A percentile compares a stretch with the other conserved stretches of the same genome.
These are phyloP conservation scores for Nyctibius bracteatus DNA, from an alignment of 2,113 vertebrate genomes.

Conservation along the genomic window DNA sequence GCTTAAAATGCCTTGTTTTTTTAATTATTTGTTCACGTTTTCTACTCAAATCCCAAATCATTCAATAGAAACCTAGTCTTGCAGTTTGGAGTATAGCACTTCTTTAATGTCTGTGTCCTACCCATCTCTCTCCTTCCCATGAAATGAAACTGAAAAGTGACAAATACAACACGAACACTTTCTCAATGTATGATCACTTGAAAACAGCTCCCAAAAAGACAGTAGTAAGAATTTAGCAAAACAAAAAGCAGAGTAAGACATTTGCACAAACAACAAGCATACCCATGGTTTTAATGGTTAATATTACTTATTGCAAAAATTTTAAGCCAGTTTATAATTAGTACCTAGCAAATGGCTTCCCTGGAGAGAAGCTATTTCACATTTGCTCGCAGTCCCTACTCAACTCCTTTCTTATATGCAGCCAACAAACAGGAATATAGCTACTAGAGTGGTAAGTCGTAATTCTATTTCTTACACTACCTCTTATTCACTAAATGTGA, in stretches of 20 bases:
- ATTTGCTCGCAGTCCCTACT: neutral
- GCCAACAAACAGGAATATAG: neutral
- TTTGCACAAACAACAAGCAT: neutral
- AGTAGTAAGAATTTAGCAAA: neutral
- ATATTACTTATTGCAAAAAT: neutral
- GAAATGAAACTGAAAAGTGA: neutral
- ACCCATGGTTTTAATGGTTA: neutral
- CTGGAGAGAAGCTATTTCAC: neutral
- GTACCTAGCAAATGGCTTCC: neutral
- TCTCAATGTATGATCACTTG: rapidly evolving
- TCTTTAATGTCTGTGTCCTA: neutral
- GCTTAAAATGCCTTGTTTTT: neutral
- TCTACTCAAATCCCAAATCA: neutral
- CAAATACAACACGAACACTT: neutral
- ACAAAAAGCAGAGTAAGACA: neutral
- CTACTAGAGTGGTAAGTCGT: neutral
- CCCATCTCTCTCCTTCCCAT: neutral
- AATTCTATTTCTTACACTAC: neutral
- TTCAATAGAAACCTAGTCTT: neutral
- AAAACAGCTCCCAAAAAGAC: neutral
- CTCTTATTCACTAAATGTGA: neutral
- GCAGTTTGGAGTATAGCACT: neutral
- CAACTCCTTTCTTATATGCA: neutral
- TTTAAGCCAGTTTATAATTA: neutral
- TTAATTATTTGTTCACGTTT: neutral